phyloP scores from a whole-genome alignment of 2,797 vertebrate genomes.

The Danio kyathit region DNA sequence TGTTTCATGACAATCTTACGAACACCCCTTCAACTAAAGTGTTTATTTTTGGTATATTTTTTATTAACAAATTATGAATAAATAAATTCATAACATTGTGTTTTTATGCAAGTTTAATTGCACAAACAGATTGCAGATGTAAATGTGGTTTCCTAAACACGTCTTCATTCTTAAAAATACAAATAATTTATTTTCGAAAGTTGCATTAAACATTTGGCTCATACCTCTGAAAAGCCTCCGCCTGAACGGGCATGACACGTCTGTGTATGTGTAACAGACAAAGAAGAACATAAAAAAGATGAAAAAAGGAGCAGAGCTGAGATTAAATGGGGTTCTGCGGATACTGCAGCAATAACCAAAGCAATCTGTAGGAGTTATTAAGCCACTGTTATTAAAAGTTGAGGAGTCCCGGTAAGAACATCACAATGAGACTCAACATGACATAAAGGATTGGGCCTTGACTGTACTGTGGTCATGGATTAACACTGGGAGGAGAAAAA shows the following conservation, averaged over 20 bases:
- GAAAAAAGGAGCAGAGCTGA: constrained; percentile 47
- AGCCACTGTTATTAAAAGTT: constrained; percentile 79
- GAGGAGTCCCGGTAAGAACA: constrained; percentile 72
- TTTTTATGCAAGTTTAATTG: too few relatives aligned
- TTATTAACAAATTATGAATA: too few relatives aligned
- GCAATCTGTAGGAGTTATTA: constrained; percentile 78
- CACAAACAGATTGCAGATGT: background rate
- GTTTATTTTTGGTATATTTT: too few relatives aligned
- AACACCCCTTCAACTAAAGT: too few relatives aligned
- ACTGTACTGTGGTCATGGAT: constrained; percentile 51
- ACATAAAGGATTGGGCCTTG: constrained; percentile 57
- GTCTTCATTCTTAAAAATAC: background rate
- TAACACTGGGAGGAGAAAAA: constrained; percentile 43
- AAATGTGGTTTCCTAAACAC: background rate
- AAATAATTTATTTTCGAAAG: background rate
- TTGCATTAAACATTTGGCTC: background rate
- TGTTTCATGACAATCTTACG: too few relatives aligned
- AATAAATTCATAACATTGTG: too few relatives aligned
- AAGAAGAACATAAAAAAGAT: constrained; percentile 20
- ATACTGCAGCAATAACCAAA: constrained; percentile 71
- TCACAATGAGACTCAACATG: constrained; percentile 64
- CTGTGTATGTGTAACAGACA: constrained; percentile 2
- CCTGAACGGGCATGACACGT: background rate
- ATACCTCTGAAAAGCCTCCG: background rate
- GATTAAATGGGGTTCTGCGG: constrained; percentile 70